Percentiles rank a stretch among this genome's conserved stretches.
These are phyloP conservation scores for Oncorhynchus gorbuscha DNA, from an alignment of 2,113 vertebrate species.

Conservation along the genomic window DNA sequence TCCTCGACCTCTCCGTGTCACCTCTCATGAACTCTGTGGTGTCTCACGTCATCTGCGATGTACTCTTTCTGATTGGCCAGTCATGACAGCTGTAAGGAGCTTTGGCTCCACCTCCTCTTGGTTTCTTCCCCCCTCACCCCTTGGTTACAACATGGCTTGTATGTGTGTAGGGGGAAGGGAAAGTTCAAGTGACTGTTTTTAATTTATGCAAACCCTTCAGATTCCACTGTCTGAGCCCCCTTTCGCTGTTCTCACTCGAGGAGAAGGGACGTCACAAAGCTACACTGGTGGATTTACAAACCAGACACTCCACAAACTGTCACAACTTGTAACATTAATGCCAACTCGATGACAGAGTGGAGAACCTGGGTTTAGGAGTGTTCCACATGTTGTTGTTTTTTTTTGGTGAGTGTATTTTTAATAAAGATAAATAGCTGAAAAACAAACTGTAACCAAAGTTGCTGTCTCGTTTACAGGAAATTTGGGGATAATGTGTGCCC, in stretches of 20 bases:
- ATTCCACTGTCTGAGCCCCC: slow-evolving; percentile 89
- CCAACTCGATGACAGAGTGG: slow-evolving; percentile 70
- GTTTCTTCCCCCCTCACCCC: slow-evolving; percentile 62
- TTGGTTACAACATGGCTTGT: slow-evolving; percentile 80
- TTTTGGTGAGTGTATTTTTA: slow-evolving; percentile 84
- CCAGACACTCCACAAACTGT: slow-evolving; percentile 69
- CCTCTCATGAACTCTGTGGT: slow-evolving; percentile 99
- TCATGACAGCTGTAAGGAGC: slow-evolving; percentile 99
- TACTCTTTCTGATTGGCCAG: slow-evolving; percentile 99
- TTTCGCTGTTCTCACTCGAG: slow-evolving; percentile 72
- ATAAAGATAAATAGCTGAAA: slow-evolving; percentile 78
- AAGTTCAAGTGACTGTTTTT: slow-evolving; percentile 91
- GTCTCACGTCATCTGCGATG: slow-evolving; percentile 99
- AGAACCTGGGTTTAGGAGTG: slow-evolving; percentile 82
- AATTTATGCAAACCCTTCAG: slow-evolving; percentile 99
- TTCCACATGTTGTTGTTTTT: slow-evolving; percentile 76
- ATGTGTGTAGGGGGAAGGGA: slow-evolving; percentile 88
- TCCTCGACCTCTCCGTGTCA: slow-evolving; percentile 98
- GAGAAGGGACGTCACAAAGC: slow-evolving; percentile 70
- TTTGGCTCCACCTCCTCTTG: slow-evolving; percentile 71
- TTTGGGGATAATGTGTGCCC: slow-evolving; percentile 88
- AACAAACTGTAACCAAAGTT: slow-evolving; percentile 89
- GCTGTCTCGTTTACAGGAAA: slow-evolving; percentile 93
- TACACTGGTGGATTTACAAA: slow-evolving; percentile 70
- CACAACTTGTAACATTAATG: slow-evolving; percentile 67